Conservation (phyloP, 2,797 vertebrate genomes). For the Eutrigla gurnardus region DNA sequence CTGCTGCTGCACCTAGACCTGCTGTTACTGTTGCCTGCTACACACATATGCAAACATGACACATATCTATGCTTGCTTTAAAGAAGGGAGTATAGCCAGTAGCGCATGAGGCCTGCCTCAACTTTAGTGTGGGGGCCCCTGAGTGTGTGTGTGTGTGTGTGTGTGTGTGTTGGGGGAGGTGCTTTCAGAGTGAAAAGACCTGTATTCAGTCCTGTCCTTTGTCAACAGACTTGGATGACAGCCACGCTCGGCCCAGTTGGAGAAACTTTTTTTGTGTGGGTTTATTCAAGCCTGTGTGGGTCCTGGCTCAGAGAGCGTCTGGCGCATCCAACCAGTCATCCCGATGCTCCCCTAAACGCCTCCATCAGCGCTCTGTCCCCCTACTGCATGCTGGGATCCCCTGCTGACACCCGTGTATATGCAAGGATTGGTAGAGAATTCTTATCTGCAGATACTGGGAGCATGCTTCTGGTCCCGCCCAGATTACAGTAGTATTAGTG, state of each 20-base stretch:
- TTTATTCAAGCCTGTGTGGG: constrained; percentile 68
- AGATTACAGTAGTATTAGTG: constrained; percentile 22
- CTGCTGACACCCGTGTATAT: not conserved
- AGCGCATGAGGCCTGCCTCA: constrained; percentile 15
- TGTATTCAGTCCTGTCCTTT: constrained; percentile 71
- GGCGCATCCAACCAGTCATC: constrained; percentile 36
- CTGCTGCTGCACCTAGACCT: constrained; percentile 25
- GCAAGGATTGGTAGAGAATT: constrained; percentile 11
- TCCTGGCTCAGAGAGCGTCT: constrained; percentile 51
- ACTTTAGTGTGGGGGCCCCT: not conserved
- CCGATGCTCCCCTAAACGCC: constrained; percentile 51
- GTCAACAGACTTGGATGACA: constrained; percentile 74
- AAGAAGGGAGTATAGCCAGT: constrained; percentile 19
- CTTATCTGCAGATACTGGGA: constrained; percentile 29
- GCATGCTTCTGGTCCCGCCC: constrained; percentile 2
- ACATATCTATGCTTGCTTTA: constrained; percentile 30
- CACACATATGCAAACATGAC: constrained; percentile 4
- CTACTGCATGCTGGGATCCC: constrained; percentile 30
- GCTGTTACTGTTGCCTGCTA: not conserved
- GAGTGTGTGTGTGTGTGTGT: not conserved
- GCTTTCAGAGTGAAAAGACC: constrained; percentile 45
- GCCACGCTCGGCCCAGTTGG: constrained; percentile 62
- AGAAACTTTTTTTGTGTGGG: constrained; percentile 64
- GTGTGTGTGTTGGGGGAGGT: constrained; percentile 23
- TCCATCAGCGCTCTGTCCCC: constrained; percentile 15